A percentile compares a stretch with the other conserved stretches of the same genome.
These are phyloP conservation scores for Troides aeacus DNA, from an alignment of 2,888 invertebrate species.

Conservation along the genomic window DNA sequence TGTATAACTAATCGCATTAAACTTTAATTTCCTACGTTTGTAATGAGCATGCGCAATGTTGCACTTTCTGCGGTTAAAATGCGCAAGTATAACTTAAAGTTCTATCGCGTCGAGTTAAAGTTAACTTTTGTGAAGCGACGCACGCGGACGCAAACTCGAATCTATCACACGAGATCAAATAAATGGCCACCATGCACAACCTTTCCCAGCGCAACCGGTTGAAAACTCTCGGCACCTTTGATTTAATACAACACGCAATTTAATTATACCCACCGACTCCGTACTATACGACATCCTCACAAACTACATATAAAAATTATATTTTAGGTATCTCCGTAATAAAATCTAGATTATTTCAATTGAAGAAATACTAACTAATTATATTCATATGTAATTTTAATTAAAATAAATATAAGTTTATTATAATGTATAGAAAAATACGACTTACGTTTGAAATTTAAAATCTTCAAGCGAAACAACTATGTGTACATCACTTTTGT, in stretches of 20 bases:
- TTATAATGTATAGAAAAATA: neutral
- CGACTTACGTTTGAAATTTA: neutral
- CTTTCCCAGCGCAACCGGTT: conserved; percentile 30
- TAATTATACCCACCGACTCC: no score
- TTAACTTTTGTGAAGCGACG: conserved; percentile 5
- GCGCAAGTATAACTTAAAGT: neutral
- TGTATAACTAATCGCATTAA: neutral
- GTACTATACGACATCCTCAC: no score
- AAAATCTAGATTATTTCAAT: no score
- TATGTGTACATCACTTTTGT: conserved; percentile 37
- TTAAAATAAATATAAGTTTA: no score
- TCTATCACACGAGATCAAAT: conserved; percentile 26
- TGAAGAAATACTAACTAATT: no score
- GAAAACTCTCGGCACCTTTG: conserved; percentile 17
- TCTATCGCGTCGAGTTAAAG: conserved; percentile 3
- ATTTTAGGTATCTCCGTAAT: no score
- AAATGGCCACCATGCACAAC: conserved; percentile 23
- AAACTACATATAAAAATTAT: no score
- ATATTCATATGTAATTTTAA: neutral
- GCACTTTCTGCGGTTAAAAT: conserved; percentile 7
- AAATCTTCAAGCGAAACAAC: conserved; percentile 36
- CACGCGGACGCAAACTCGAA: conserved; percentile 21
- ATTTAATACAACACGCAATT: neutral
- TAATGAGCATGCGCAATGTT: conserved; percentile 11
- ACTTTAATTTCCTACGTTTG: conserved; percentile 13